Conservation (phyloP, 2,113 vertebrate species). For the Mobula birostris region DNA sequence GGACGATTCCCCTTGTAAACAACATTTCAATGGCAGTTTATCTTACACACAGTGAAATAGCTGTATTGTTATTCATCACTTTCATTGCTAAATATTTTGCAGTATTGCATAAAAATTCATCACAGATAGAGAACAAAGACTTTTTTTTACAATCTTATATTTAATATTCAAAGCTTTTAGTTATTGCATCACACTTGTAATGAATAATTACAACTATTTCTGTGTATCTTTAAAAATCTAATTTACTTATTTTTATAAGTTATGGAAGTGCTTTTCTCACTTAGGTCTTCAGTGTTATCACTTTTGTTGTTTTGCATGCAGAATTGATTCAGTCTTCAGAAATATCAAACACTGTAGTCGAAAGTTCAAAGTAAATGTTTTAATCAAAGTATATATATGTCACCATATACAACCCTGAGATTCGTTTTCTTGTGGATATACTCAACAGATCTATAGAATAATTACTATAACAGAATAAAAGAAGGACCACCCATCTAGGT, state of each 20-base stretch:
- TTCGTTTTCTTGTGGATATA: no score
- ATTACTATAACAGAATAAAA: no score
- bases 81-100: background rate
- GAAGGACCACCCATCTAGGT: no score
- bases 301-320: background rate
- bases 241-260: background rate
- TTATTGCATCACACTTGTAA: background rate
- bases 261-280: background rate
- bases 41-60: background rate
- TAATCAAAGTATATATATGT: no score
- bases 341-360: background rate
- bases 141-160: background rate
- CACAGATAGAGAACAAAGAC: background rate
- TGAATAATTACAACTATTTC: background rate
- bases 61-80: background rate
- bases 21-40: background rate
- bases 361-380: no score
- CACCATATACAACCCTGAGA: no score
- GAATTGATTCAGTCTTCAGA: background rate
- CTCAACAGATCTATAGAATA: no score
- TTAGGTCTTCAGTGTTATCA: background rate
- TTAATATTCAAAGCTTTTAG: background rate
- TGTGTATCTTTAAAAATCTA: background rate
- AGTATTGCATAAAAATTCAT: background rate
- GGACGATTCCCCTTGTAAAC: background rate